These are phyloP conservation scores for Venusia cambrica DNA, from an alignment of 2,888 invertebrate species.

Conservation along the genomic window DNA sequence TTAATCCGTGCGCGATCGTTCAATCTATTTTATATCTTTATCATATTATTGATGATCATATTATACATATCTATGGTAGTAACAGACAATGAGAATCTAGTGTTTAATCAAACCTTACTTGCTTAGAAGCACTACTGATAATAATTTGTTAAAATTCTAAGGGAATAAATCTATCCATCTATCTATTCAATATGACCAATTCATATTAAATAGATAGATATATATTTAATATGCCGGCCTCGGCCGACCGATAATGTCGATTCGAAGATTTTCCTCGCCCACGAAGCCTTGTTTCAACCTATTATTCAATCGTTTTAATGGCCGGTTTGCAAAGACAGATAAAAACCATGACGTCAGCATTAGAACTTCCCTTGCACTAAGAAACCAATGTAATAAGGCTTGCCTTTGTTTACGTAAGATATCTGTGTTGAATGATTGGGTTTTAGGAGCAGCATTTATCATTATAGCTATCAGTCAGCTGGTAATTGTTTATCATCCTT, in stretches of 20 bases:
- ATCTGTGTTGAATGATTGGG: constrained; percentile 26
- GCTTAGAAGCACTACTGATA: too few species aligned
- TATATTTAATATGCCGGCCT: constrained; percentile 7
- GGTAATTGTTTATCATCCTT: too few species aligned
- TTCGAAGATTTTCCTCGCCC: constrained; percentile 18
- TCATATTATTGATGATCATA: too few species aligned
- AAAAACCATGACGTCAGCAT: constrained; percentile 35
- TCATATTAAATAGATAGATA: constrained; percentile 3
- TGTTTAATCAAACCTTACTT: too few species aligned
- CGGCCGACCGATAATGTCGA: constrained; percentile 16
- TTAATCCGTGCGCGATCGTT: too few species aligned
- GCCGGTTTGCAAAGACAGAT: constrained; percentile 24
- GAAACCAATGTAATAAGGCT: constrained; percentile 45
- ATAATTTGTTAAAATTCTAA: too few species aligned
- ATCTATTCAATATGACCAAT: too few species aligned
- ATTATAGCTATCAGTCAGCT: too few species aligned
- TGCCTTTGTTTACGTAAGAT: constrained; percentile 46
- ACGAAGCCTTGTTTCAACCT: constrained; percentile 11
- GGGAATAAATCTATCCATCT: too few species aligned
- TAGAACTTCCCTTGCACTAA: constrained; percentile 37
- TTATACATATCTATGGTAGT: too few species aligned
- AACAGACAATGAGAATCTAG: too few species aligned
- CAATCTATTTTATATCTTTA: too few species aligned
- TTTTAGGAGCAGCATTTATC: constrained; percentile 14
- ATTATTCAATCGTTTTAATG: constrained; percentile 23